These are phyloP conservation scores for Enteromius thamalakanensis DNA, from an alignment of 2,797 vertebrate genomes.

Conservation along the genomic window DNA sequence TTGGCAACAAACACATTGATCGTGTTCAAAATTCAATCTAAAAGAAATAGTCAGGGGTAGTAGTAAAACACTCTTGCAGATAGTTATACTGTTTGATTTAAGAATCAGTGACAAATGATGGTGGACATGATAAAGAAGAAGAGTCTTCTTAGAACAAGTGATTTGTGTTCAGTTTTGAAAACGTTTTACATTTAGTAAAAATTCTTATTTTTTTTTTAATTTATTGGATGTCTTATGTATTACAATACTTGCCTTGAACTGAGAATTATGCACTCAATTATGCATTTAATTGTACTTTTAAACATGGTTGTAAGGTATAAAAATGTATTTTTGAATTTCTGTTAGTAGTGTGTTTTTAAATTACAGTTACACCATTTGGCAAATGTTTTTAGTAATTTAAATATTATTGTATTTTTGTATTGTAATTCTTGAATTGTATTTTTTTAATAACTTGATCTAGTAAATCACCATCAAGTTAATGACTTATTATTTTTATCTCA, in stretches of 20 bases:
- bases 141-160: background rate
- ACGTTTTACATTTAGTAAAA: background rate
- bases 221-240: too few species aligned
- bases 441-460: background rate
- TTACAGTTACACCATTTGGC: background rate
- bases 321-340: background rate
- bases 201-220: too few species aligned
- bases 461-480: background rate
- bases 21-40: background rate
- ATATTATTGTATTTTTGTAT: too few species aligned
- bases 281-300: background rate
- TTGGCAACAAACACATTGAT: constrained; percentile 3
- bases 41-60: background rate
- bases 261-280: too few species aligned
- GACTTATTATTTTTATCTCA: background rate
- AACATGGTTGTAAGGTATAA: background rate
- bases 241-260: background rate
- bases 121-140: background rate
- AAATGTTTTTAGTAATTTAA: background rate
- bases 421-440: too few species aligned
- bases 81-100: background rate
- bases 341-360: background rate
- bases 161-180: background rate
- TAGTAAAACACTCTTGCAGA: background rate
- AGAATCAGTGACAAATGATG: background rate